phyloP scores from a whole-genome alignment of 2,888 invertebrate species.

The Hirtodrosophila cameraria region DNA sequence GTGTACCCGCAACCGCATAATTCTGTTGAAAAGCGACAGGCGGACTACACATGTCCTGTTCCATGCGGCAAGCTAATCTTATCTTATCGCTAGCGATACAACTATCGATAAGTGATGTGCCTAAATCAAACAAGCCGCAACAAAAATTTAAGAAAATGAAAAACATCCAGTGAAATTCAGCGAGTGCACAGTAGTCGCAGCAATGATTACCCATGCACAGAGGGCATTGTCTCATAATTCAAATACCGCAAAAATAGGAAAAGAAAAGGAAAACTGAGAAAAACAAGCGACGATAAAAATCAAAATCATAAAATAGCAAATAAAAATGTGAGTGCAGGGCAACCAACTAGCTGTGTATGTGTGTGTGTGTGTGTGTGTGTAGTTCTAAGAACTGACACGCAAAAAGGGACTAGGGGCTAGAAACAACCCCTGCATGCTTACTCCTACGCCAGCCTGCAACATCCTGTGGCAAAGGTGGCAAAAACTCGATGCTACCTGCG shows the following conservation, averaged over 20 bases:
- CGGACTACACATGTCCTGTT: constrained; percentile 43
- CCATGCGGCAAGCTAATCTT: constrained; percentile 34
- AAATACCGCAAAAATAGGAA: constrained; percentile 61
- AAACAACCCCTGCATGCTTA: constrained; percentile 48
- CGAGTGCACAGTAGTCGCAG: constrained; percentile 64
- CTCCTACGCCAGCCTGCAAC: constrained; percentile 70
- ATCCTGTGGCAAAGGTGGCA: constrained; percentile 80
- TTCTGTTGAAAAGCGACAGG: constrained; percentile 64
- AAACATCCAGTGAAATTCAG: constrained; percentile 16
- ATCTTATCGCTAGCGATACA: constrained; percentile 61
- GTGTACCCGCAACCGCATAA: constrained; percentile 31
- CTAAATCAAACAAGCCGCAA: constrained; percentile 69
- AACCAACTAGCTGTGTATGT: constrained; percentile 24
- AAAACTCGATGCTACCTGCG: constrained; percentile 71
- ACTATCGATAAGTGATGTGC: constrained; percentile 48
- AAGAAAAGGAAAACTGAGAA: constrained; percentile 26
- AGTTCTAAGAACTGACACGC: constrained; percentile 54
- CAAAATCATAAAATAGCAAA: constrained; percentile 73
- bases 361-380: constrained; percentile 19
- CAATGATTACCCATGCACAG: constrained; percentile 64
- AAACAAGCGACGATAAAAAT: constrained; percentile 61
- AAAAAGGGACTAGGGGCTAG: constrained; percentile 15
- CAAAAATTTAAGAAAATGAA: constrained; percentile 7
- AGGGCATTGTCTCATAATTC: constrained; percentile 67
- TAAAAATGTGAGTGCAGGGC: constrained; percentile 61